These are phyloP conservation scores for Hippopotamus amphibius DNA, from an alignment of 2,113 vertebrate species.

Conservation along the genomic window DNA sequence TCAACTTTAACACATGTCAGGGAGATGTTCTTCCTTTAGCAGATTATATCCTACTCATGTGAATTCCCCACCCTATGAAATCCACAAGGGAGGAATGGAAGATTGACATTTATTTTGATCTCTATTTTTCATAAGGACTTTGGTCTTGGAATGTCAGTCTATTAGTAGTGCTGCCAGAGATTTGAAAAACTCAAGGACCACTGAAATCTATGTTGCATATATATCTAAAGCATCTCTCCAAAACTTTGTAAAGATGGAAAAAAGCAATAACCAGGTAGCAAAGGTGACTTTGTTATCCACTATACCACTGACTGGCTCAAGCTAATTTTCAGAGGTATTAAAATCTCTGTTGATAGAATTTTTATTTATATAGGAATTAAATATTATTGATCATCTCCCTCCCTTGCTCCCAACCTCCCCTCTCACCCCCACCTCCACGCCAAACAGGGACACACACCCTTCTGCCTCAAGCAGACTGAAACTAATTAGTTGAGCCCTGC, in stretches of 20 bases:
- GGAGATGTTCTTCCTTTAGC: not conserved
- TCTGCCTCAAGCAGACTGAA: not conserved
- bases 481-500: not conserved
- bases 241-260: not conserved
- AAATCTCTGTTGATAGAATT: not conserved
- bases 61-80: not conserved
- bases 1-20: not conserved
- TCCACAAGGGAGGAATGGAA: not conserved
- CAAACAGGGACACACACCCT: not conserved
- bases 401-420: not conserved
- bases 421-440: not conserved
- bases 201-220: not conserved
- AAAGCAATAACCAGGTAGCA: not conserved
- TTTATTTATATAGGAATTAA: not conserved
- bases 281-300: not conserved
- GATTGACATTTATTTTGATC: not conserved
- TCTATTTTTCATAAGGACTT: not conserved
- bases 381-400: not conserved
- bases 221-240: not conserved
- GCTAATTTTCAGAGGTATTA: constrained; percentile 33
- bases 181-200: not conserved
- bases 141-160: not conserved
- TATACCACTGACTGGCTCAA: not conserved
- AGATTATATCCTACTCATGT: not conserved
- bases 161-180: not conserved